Base-by-base conservation (phyloP, 2,113 vertebrate genomes). In the Geococcyx californianus region DNA sequence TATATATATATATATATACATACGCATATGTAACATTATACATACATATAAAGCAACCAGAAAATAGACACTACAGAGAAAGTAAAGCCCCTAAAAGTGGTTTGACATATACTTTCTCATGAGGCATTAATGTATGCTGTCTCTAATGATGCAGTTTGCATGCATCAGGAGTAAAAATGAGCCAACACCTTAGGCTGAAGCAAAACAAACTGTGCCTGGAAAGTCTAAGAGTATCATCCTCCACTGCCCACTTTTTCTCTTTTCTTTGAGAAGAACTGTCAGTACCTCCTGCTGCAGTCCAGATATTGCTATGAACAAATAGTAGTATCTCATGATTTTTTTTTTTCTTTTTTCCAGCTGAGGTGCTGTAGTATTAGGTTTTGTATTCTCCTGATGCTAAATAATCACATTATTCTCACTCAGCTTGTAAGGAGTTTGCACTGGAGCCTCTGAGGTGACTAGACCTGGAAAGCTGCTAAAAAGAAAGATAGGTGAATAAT, bases 391-490 rank as follows among this genome's bases (percentile, higher is more conserved):
- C 51, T 81, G 94, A 31, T 93, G 59, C 33, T 66, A 70, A 90
- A 51, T 94, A 95, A 97, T 96, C 89, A 92, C 59, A 40, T 93
- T 85, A 80, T 93, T 94, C 91, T 94, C 93, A 92, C 84, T 91
- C 62, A 79, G 72, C 64, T 93, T 94, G 93, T 91, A 84, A 93
- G 63, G 68, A 86, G 49, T 54, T 84, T 89, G 26, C 90, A 64
- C 42, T 77, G 77, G 49, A 95, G 24, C 76, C 60, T 89, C 94
- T 70, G 80, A 97, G 84, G 60, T 86, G 66, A 80, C 47, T 88
- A 88, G 85, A 73, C 76, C 40, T 66, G 68, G 68, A 91, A 95
- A 92, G 72, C 1, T 88, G 78, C 84, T 95, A 79, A 95, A 91
- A 90, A 92, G 82, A 90, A 94, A 91, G 88, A 92, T n/a, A 89